Evolutionary conservation across 2,113 vertebrate genomes (phyloP).

Genomic region (Apistogramma diplotaenia): DNA sequence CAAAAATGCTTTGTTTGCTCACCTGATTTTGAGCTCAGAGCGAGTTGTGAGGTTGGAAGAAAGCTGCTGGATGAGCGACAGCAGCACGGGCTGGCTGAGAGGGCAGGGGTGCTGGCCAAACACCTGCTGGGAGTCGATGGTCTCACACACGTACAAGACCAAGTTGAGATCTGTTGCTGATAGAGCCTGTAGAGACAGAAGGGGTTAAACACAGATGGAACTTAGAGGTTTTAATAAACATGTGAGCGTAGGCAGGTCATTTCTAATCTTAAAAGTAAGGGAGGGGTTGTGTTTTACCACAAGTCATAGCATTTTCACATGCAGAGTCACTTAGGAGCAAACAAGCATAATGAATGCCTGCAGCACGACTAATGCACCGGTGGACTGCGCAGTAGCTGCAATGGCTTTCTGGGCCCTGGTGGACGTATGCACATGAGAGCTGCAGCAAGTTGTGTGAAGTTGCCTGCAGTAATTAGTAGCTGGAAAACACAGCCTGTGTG

Average conservation of each 20-base stretch:
- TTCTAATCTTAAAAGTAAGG: not conserved
- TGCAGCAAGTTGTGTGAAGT: not conserved
- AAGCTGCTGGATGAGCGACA: conserved; percentile 98
- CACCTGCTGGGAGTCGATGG: conserved; percentile 93
- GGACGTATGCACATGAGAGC: not conserved
- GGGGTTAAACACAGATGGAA: not conserved
- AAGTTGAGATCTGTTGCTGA: conserved; percentile 95
- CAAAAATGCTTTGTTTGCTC: not conserved
- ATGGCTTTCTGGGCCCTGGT: not conserved
- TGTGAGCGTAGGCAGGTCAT: not conserved
- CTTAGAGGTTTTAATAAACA: not conserved
- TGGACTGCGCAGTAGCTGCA: not conserved
- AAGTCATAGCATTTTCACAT: not conserved
- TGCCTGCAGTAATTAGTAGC: not conserved
- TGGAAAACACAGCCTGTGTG: not conserved
- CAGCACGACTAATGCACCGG: conserved; percentile 1
- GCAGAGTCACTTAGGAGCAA: not conserved
- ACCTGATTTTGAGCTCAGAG: conserved; percentile 96
- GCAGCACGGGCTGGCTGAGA: conserved; percentile 93
- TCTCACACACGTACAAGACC: conserved; percentile 96
- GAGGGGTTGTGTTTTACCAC: not conserved
- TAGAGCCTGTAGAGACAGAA: conserved; percentile 82
- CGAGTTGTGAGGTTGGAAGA: conserved; percentile 91
- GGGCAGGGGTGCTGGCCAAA: conserved; percentile 92
- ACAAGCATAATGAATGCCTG: not conserved